Conservation (phyloP, 1,140 invertebrate species). For the Nasonia vitripennis region DNA sequence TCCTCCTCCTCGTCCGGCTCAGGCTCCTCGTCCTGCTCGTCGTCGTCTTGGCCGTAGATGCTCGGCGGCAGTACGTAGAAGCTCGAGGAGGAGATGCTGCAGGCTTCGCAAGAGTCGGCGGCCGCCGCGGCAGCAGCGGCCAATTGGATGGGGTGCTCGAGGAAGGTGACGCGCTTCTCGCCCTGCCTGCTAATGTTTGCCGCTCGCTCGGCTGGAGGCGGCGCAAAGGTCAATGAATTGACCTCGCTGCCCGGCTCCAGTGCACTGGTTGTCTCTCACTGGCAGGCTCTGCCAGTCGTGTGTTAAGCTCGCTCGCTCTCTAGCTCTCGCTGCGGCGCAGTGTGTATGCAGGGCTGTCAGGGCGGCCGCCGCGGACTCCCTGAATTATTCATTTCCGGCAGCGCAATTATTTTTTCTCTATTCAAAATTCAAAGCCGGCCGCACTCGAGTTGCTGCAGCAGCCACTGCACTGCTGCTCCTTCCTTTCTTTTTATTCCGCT, state of each 20-base stretch:
- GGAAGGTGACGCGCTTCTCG: constrained; percentile 51
- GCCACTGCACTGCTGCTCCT: not conserved
- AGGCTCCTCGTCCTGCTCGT: constrained; percentile 18
- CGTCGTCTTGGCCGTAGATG: constrained; percentile 40
- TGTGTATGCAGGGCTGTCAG: not conserved
- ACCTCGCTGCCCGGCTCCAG: constrained; percentile 47
- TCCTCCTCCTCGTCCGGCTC: constrained; percentile 1
- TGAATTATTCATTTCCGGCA: constrained; percentile 33
- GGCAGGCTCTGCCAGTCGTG: not conserved
- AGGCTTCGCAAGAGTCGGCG: not conserved
- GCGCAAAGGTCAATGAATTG: constrained; percentile 35
- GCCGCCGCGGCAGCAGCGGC: not conserved
- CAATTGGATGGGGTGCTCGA: constrained; percentile 44
- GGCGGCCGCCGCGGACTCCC: constrained; percentile 40
- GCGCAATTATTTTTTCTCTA: constrained; percentile 1
- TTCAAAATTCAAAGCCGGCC: not conserved
- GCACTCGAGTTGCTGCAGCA: not conserved
- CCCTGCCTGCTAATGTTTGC: constrained; percentile 25
- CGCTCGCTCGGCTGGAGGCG: constrained; percentile 8
- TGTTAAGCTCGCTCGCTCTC: not conserved
- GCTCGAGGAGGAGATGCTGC: constrained; percentile 39
- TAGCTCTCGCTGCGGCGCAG: not conserved
- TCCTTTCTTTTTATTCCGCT: not conserved
- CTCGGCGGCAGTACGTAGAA: constrained; percentile 25
- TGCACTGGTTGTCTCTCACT: constrained; percentile 6